These are phyloP conservation scores for Arnoldichthys spilopterus DNA, from an alignment of 2,797 vertebrate species.

Conservation along the genomic window DNA sequence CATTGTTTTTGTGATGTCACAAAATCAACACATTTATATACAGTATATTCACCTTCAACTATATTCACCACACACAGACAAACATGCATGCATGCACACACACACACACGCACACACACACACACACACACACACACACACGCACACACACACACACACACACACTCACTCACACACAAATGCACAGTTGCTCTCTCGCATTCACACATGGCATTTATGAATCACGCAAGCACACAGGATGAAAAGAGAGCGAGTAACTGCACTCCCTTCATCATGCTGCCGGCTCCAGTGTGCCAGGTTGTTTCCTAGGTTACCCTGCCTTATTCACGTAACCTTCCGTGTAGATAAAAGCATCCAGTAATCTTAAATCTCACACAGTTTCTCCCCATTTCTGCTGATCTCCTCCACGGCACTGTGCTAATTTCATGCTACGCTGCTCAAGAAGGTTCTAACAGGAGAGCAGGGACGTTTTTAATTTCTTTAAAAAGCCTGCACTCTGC, in stretches of 20 bases:
- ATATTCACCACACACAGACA: too few relatives aligned
- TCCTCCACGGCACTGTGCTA: constrained; percentile 25
- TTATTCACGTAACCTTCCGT: constrained; percentile 60
- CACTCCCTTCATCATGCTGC: constrained; percentile 44
- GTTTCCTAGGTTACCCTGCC: constrained; percentile 64
- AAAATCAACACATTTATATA: too few relatives aligned
- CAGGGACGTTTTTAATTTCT: constrained; percentile 25
- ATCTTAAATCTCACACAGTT: constrained; percentile 43
- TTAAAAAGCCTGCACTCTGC: not conserved
- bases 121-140: too few relatives aligned
- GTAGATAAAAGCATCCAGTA: constrained; percentile 55
- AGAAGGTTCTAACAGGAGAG: constrained; percentile 8
- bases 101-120: too few relatives aligned
- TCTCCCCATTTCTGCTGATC: constrained; percentile 38
- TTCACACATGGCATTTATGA: constrained; percentile 51
- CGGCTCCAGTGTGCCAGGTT: constrained; percentile 32
- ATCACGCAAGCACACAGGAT: constrained; percentile 52
- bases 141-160: not conserved
- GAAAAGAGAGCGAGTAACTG: constrained; percentile 40
- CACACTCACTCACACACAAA: constrained; percentile 3
- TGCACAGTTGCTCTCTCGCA: not conserved
- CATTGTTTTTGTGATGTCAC: too few relatives aligned
- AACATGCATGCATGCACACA: too few relatives aligned
- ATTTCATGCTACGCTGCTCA: constrained; percentile 40
- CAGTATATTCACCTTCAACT: too few relatives aligned